Evolutionary conservation across 53 echinoderm and acorn worm genomes (phyloP), one percentile per base, ranked within the genome.

Genomic region (Stichopus horrens): DNA sequence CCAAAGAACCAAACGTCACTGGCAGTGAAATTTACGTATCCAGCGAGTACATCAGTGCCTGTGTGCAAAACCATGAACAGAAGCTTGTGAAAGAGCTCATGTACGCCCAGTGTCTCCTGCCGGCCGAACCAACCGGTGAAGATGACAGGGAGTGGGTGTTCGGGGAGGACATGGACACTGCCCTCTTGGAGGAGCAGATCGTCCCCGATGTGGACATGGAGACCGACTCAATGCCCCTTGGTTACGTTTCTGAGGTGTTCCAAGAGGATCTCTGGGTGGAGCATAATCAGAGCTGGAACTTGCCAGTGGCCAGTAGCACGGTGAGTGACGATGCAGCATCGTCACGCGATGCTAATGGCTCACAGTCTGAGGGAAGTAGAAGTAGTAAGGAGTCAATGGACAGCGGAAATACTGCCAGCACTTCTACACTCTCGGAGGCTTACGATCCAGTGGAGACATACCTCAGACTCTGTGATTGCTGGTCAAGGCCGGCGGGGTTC

Each of bases 361-460:
- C 18, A 18, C 19, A 18, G 7, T 59, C 2, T 59, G 59, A 59
- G 11, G 5, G 83, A 7, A 54, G 9, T 23, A 83, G 57, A 19
- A 8, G 83, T 57, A 54, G 9, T 23, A 83, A n/a, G 20, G 14
- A 56, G 21, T n/a, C 22, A 54, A 57, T 23, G 56, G 21, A 57
- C 57, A 58, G 58, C 10, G 14, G 16, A 55, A 83, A 57, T n/a
- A 55, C 54, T 52, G 81, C 10, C 5, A 80, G 54, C 19, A 58
- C 56, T 7, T 55, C 16, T 14, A 57, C 55, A 9, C 21, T 83
- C 21, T 83, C 83, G 8, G 74, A 74, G 57, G 86, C 88, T 37
- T 96, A 96, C 66, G 96, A 96, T 90, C 96, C 96, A 7, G 90
- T 96, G 9, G 96, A 92, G 57, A 96, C 96, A 9, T 96, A 96